Evolutionary conservation across 1,140 invertebrate genomes (phyloP), one percentile per base, ranked within the genome.

Genomic region (Tetragnatha versicolor): DNA sequence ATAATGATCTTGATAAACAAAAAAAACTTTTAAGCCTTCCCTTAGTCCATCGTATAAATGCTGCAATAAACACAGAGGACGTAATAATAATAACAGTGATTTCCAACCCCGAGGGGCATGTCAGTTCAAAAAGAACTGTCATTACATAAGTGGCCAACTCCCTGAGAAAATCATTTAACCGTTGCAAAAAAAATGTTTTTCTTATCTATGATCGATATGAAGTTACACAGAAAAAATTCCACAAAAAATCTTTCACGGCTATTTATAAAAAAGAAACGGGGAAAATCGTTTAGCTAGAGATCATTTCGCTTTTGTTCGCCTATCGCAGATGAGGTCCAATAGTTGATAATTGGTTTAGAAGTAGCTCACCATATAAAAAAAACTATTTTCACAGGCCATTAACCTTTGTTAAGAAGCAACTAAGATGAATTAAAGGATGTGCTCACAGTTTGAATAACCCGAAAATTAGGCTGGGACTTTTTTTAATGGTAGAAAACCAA

Each of bases 321-420:
- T 33, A 37, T 37, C n/a, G 5, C 29, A 33, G n/a, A 53, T 22
- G 49, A 45, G 22, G 14, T 14, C 47, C 66, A 55, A 70, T 70
- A 70, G 20, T 49, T 70, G 66, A 70, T 70, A 70, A 70, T 70
- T 70, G 49, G 66, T 31, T 17, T 31, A 22, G 66, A 47, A 53
- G 14, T 10, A 33, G 17, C 58, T 12, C 31, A 63, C 22, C 37
- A 49, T 31, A 47, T 25, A 22, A 17, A 69, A 55, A 53, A 70
- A 55, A n/a, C 25, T 22, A 49, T 68, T 70, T 53, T 53, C 49
- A 53, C 66, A 45, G 39, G 49, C 66, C 29, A 70, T 70, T 70
- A 53, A 53, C 66, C 49, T 53, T 70, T 70, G 66, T 70, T 37
- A 49, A 68, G 35, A 63, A 49, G 37, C 42, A 49, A 68, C 42